Evolutionary conservation across 2,113 vertebrate genomes (phyloP).

Genomic region (Channa argus): DNA sequence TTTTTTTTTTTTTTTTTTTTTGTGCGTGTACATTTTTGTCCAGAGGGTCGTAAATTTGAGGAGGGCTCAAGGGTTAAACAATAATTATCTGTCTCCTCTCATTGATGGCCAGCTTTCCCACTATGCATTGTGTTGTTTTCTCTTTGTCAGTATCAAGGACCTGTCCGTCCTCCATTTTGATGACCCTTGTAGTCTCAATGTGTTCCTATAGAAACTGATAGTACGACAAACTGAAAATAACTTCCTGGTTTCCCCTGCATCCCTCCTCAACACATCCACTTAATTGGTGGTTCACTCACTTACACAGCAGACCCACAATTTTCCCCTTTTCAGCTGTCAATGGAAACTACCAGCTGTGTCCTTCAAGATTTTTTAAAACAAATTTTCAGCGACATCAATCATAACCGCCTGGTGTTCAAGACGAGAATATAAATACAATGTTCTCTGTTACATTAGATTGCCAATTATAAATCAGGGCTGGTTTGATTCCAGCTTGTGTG

Average conservation of each 20-base stretch:
- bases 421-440: slow-evolving; percentile 2
- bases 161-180: background rate
- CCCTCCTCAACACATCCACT: slow-evolving; percentile 26
- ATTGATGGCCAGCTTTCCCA: background rate
- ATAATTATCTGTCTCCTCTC: background rate
- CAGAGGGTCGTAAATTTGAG: too few relatives aligned
- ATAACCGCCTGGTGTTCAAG: background rate
- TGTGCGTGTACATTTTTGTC: too few relatives aligned
- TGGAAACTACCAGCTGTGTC: slow-evolving; percentile 47
- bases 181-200: background rate
- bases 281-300: slow-evolving; percentile 54
- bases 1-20: too few relatives aligned
- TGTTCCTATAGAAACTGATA: slow-evolving; percentile 48
- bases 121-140: background rate
- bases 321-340: slow-evolving; percentile 47
- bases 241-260: slow-evolving; percentile 18
- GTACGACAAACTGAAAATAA: slow-evolving; percentile 28
- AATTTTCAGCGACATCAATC: slow-evolving; percentile 39
- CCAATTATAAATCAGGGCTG: slow-evolving; percentile 13
- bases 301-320: slow-evolving; percentile 26
- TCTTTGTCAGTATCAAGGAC: background rate
- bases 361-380: slow-evolving; percentile 35
- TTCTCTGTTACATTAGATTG: slow-evolving; percentile 15
- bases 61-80: too few relatives aligned
- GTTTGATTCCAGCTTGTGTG: slow-evolving; percentile 16